A percentile compares a stretch with the other conserved stretches of the same genome.
Conservation (phyloP, 2,113 vertebrate species). For the Strix uralensis region DNA sequence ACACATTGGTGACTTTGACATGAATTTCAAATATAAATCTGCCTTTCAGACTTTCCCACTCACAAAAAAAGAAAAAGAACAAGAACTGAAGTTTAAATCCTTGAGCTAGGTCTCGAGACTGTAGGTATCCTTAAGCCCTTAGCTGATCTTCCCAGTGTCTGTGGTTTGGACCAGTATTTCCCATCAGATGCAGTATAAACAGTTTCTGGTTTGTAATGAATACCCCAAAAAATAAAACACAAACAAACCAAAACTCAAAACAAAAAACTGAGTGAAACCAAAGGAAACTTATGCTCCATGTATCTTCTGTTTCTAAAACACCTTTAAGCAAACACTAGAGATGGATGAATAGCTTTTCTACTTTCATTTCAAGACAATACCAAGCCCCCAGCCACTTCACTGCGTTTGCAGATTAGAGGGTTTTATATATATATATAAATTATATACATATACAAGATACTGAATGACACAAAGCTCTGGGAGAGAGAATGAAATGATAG, state of each 20-base stretch:
- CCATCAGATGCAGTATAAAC: background rate
- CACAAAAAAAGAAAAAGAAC: background rate
- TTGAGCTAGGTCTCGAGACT: background rate
- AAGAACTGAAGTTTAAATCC: background rate
- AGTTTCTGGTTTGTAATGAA: background rate
- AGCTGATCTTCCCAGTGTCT: background rate
- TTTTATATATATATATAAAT: background rate
- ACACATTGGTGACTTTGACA: background rate
- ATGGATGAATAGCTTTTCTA: constrained; percentile 26
- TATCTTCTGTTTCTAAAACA: constrained; percentile 25
- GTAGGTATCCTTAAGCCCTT: background rate
- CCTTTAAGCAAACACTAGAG: constrained; percentile 50
- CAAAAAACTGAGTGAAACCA: background rate
- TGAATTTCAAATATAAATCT: background rate
- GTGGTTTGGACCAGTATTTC: background rate
- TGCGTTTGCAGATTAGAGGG: constrained; percentile 7
- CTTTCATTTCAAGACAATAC: constrained; percentile 42
- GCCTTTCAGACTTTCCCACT: background rate
- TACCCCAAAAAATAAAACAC: background rate
- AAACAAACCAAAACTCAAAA: background rate
- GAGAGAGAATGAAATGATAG: background rate
- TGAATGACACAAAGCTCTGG: constrained; percentile 31
- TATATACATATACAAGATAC: background rate
- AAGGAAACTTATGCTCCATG: background rate
- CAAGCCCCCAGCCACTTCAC: background rate